A percentile compares a stretch with the other conserved stretches of the same genome.
phyloP scores from a whole-genome alignment of 1,140 invertebrate species.

The Pygmarrhopalites habei region DNA sequence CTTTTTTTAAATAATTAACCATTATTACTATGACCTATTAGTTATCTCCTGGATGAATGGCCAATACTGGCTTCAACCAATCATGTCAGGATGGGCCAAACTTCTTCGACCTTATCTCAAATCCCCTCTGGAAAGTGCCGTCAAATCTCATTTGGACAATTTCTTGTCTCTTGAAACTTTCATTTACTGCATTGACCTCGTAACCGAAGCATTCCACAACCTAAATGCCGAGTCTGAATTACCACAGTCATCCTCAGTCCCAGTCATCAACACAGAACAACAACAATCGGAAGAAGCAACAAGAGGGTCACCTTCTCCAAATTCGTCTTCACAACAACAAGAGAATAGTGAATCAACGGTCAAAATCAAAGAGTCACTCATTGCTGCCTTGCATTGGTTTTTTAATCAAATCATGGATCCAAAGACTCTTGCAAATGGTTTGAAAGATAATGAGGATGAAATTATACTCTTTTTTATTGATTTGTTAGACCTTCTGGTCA shows the following conservation, averaged over 20 bases:
- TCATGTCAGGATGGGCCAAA: conserved; percentile 20
- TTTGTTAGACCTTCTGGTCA: conserved; percentile 27
- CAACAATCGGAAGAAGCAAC: background rate
- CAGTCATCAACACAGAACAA: background rate
- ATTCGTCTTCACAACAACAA: background rate
- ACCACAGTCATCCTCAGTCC: background rate
- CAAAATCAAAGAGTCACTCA: background rate
- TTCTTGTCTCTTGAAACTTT: conserved; percentile 19
- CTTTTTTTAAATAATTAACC: conserved; percentile 6
- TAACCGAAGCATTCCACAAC: conserved; percentile 22
- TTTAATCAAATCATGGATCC: conserved; percentile 19
- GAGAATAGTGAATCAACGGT: background rate
- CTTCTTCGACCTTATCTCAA: conserved; percentile 24
- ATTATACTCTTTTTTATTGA: conserved; percentile 35
- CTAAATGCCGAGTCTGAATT: background rate
- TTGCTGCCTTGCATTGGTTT: conserved; percentile 3
- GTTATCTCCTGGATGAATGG: conserved; percentile 17
- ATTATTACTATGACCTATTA: conserved; percentile 5
- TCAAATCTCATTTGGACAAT: conserved; percentile 18
- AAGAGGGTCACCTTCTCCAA: background rate
- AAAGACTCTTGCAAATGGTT: conserved; percentile 6
- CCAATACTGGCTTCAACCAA: conserved; percentile 5
- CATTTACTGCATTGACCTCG: conserved; percentile 20
- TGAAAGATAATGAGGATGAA: conserved; percentile 16
- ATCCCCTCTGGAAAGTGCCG: conserved; percentile 13